A percentile compares a stretch with the other conserved stretches of the same genome.
Evolutionary conservation across 2,888 invertebrate species (phyloP).

Genomic region (Autographa gamma): DNA sequence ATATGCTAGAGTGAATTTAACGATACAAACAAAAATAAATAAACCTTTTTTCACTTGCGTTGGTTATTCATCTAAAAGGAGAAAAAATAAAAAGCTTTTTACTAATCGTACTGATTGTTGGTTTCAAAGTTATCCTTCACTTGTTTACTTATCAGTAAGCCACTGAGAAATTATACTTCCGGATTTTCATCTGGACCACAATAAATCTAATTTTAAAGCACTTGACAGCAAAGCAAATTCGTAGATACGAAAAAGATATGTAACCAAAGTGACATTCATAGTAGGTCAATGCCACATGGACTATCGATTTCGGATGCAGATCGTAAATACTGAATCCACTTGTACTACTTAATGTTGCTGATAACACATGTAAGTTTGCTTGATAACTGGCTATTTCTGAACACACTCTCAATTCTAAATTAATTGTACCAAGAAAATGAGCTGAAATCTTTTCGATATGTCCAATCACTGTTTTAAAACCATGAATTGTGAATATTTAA

Average conservation of each 20-base stretch:
- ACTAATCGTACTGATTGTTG: too few species aligned
- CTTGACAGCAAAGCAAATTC: conserved; percentile 39
- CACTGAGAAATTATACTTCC: neutral
- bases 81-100: neutral
- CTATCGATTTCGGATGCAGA: conserved; percentile 72
- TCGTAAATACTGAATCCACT: conserved; percentile 71
- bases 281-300: conserved; percentile 76
- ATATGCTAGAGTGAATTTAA: conserved; percentile 36
- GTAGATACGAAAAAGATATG: conserved; percentile 60
- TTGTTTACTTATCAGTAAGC: neutral
- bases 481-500: conserved; percentile 46
- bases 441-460: conserved; percentile 8
- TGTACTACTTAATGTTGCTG: conserved; percentile 66
- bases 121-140: neutral
- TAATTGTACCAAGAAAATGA: conserved; percentile 8
- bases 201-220: conserved; percentile 1
- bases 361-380: conserved; percentile 51
- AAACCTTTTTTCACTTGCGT: neutral
- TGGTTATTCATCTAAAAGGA: neutral
- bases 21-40: conserved; percentile 11
- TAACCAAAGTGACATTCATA: conserved; percentile 66
- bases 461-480: conserved; percentile 31
- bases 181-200: neutral
- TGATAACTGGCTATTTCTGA: conserved; percentile 21
- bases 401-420: neutral